phyloP scores from a whole-genome alignment of 2,113 vertebrate genomes.

The Clarias gariepinus region DNA sequence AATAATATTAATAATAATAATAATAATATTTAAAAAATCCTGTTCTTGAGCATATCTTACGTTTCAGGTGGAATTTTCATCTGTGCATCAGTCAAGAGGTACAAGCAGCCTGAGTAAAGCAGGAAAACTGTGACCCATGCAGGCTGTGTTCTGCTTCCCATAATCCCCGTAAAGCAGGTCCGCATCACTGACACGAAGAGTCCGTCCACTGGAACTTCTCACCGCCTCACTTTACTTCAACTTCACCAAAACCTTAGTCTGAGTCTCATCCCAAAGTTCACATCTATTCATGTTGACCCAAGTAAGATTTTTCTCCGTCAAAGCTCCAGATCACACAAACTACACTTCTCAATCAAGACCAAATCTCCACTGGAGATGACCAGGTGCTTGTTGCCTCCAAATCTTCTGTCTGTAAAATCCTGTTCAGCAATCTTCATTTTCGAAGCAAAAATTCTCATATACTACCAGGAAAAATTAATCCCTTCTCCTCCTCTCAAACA shows the following conservation, averaged over 20 bases:
- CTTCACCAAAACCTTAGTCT: conserved; percentile 4
- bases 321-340: conserved; percentile 16
- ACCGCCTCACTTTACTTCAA: conserved; percentile 8
- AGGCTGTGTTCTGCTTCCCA: conserved; percentile 41
- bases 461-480: background rate
- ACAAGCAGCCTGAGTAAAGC: conserved; percentile 67
- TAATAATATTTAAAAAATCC: background rate
- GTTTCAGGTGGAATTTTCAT: conserved; percentile 87
- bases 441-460: background rate
- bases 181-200: conserved; percentile 15
- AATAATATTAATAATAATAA: background rate
- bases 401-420: conserved; percentile 25
- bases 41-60: conserved; percentile 70
- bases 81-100: conserved; percentile 72
- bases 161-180: conserved; percentile 19
- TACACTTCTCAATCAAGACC: background rate
- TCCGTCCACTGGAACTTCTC: conserved; percentile 13
- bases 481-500: background rate
- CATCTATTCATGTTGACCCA: conserved; percentile 58
- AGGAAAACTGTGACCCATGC: conserved; percentile 62
- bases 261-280: conserved; percentile 39
- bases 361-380: conserved; percentile 6
- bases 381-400: conserved; percentile 19
- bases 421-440: conserved; percentile 24
- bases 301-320: background rate